Evolutionary conservation across 2,888 invertebrate genomes (phyloP).

Genomic region (Lithosia quadra): DNA sequence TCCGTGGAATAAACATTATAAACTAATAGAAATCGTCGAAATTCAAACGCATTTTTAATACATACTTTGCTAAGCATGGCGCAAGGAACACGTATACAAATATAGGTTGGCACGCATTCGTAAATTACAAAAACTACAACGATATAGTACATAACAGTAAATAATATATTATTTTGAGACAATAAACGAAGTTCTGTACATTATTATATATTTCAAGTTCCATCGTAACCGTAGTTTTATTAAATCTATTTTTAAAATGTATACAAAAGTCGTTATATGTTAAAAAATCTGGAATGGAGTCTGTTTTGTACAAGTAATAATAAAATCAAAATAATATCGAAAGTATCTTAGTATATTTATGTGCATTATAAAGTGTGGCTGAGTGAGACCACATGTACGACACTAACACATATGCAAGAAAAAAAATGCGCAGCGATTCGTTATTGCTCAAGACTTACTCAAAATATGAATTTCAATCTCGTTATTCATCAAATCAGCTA

Average conservation of each 20-base stretch:
- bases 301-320: constrained; percentile 42
- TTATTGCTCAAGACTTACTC: not conserved
- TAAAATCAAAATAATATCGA: constrained; percentile 38
- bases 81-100: constrained; percentile 9
- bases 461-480: not conserved
- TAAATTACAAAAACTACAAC: constrained; percentile 18
- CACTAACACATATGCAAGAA: not conserved
- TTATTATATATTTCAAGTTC: constrained; percentile 41
- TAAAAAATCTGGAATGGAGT: constrained; percentile 55
- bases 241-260: constrained; percentile 37
- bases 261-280: constrained; percentile 39
- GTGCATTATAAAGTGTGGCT: constrained; percentile 16
- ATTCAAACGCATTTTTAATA: not conserved
- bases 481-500: not conserved
- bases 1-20: not conserved
- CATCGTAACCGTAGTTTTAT: constrained; percentile 30
- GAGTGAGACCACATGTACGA: constrained; percentile 2
- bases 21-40: not conserved
- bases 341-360: constrained; percentile 34
- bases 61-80: not conserved
- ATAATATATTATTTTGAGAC: constrained; percentile 57
- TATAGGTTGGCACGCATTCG: constrained; percentile 9
- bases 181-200: constrained; percentile 51
- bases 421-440: not conserved
- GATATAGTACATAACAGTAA: constrained; percentile 42